Evolutionary conservation across 2,797 vertebrate genomes (phyloP).

Genomic region (Fistularia tabacaria): DNA sequence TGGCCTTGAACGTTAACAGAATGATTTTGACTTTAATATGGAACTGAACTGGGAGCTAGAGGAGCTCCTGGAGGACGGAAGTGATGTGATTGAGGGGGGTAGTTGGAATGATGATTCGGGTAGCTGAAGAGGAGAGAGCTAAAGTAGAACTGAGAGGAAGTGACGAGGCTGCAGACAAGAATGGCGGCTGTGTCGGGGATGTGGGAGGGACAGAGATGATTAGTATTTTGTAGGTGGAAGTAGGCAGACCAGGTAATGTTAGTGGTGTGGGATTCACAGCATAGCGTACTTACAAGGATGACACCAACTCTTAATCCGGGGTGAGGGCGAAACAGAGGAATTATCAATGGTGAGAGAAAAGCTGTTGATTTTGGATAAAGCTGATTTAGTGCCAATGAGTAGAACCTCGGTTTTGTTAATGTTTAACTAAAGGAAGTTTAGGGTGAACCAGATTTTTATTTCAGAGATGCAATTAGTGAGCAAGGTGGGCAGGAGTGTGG

Average conservation of each 20-base stretch:
- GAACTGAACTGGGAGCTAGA: no score
- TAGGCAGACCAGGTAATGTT: neutral
- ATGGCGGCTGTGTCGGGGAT: neutral
- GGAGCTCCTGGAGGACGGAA: neutral
- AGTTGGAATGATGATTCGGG: neutral
- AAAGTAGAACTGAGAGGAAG: neutral
- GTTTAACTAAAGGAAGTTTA: neutral
- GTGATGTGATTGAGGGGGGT: neutral
- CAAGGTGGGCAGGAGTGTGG: neutral
- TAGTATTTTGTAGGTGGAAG: neutral
- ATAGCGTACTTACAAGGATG: neutral
- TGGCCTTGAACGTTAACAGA: no score
- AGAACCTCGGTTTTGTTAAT: neutral
- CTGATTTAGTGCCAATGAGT: neutral
- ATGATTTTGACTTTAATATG: no score
- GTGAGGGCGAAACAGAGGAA: neutral
- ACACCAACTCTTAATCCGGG: no score
- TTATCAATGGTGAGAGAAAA: neutral
- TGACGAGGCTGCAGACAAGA: neutral
- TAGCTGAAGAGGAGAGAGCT: neutral
- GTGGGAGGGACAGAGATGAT: neutral
- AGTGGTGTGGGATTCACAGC: neutral
- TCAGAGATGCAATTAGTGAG: neutral
- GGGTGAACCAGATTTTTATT: neutral
- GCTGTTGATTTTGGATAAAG: neutral